Evolutionary conservation across 2,888 invertebrate species (phyloP).

Genomic region (Acrobasis suavella): DNA sequence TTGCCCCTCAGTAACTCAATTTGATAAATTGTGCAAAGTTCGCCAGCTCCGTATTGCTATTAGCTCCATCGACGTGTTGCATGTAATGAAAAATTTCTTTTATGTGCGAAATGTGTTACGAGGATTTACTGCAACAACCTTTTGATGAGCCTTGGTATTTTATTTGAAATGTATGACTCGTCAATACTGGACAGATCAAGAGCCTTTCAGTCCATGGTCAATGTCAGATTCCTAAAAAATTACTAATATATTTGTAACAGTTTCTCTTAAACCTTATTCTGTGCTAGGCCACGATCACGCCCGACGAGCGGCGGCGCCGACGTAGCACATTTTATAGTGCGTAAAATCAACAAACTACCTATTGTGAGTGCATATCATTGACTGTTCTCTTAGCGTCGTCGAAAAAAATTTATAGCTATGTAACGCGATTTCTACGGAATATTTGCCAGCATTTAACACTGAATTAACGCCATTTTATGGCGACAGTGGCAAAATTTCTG

Average conservation of each 20-base stretch:
- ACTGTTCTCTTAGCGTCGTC: too few relatives aligned
- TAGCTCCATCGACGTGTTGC: slow-evolving; percentile 58
- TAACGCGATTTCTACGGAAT: slow-evolving; percentile 5
- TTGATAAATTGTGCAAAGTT: slow-evolving; percentile 81
- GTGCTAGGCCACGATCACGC: too few relatives aligned
- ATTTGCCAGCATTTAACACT: background rate
- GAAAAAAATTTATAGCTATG: background rate
- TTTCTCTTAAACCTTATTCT: too few relatives aligned
- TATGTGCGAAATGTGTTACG: slow-evolving; percentile 6
- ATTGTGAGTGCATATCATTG: too few relatives aligned
- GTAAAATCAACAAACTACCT: too few relatives aligned
- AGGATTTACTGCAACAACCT: background rate
- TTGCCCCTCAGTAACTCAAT: slow-evolving; percentile 81
- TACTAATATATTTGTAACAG: too few relatives aligned
- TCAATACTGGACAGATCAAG: background rate
- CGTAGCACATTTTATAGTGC: too few relatives aligned
- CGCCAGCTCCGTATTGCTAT: slow-evolving; percentile 66
- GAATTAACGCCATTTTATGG: slow-evolving; percentile 1
- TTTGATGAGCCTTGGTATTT: background rate
- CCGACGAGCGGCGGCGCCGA: too few relatives aligned
- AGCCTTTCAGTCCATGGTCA: too few relatives aligned
- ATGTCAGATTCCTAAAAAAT: too few relatives aligned
- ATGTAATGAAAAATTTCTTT: slow-evolving; percentile 37
- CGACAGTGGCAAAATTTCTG: background rate
- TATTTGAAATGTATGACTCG: background rate